Evolutionary conservation across 2,888 invertebrate genomes (phyloP).

Genomic region (Odontothrips loti): DNA sequence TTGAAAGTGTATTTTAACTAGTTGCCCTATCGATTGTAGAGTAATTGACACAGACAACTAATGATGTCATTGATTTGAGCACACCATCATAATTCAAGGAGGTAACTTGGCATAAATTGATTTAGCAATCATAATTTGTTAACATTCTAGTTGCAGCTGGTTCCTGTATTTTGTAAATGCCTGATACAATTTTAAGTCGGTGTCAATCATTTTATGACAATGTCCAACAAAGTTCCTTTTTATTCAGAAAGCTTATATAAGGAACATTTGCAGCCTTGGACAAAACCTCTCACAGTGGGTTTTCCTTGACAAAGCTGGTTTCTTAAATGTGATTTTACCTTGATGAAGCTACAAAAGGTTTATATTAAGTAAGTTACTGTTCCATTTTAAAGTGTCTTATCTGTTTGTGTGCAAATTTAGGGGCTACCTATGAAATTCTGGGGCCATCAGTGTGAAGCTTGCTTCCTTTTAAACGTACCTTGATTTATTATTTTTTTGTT

Average conservation of each 20-base stretch:
- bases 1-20: neutral
- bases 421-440: constrained; percentile 1
- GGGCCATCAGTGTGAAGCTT: constrained; percentile 3
- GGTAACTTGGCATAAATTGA: neutral
- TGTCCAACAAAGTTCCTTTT: constrained; percentile 5
- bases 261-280: constrained; percentile 5
- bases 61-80: neutral
- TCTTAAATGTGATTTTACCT: constrained; percentile 21
- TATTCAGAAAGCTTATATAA: neutral
- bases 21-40: constrained; percentile 1
- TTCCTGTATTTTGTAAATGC: constrained; percentile 1
- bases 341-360: neutral
- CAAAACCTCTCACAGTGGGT: constrained; percentile 4
- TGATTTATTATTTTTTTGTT: constrained; percentile 7
- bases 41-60: constrained; percentile 2
- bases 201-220: constrained; percentile 14
- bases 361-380: neutral
- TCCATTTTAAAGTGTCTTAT: constrained; percentile 6
- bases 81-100: neutral
- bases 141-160: neutral
- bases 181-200: neutral
- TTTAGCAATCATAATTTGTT: neutral
- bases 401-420: neutral
- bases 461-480: constrained; percentile 13
- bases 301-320: constrained; percentile 20